Conservation (phyloP, 2,113 vertebrate genomes). For the Lontra canadensis region DNA sequence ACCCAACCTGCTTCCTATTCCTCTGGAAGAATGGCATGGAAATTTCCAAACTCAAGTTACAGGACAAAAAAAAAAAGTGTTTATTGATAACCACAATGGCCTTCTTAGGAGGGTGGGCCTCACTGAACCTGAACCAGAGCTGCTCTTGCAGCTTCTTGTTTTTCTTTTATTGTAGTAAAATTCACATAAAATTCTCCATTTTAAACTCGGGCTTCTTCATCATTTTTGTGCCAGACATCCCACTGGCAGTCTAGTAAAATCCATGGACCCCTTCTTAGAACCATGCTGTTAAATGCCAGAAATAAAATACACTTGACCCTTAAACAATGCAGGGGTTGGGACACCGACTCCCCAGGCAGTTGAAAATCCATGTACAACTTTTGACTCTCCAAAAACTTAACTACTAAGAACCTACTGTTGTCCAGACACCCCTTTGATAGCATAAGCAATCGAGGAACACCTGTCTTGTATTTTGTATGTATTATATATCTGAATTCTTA, state of each 20-base stretch:
- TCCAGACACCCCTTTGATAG: not conserved
- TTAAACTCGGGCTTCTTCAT: not conserved
- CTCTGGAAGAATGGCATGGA: constrained; percentile 1
- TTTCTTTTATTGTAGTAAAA: not conserved
- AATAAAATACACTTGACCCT: not conserved
- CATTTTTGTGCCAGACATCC: not conserved
- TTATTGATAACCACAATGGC: not conserved
- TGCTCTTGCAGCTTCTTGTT: not conserved
- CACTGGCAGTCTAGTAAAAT: not conserved
- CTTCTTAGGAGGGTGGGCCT: not conserved
- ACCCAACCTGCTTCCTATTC: not conserved
- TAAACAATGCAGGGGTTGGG: not conserved
- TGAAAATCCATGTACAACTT: not conserved
- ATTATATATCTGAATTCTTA: not conserved
- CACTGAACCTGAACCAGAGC: not conserved
- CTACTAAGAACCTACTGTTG: not conserved
- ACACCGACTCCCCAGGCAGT: not conserved
- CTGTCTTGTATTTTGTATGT: not conserved
- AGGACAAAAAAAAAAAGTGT: not conserved
- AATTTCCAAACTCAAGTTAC: constrained; percentile 9
- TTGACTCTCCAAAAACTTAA: not conserved
- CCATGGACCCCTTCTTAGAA: not conserved
- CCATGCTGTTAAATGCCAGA: not conserved
- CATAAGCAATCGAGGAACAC: not conserved
- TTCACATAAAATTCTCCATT: not conserved